phyloP scores from a whole-genome alignment of 2,113 vertebrate species.

The Lasiurus borealis region DNA sequence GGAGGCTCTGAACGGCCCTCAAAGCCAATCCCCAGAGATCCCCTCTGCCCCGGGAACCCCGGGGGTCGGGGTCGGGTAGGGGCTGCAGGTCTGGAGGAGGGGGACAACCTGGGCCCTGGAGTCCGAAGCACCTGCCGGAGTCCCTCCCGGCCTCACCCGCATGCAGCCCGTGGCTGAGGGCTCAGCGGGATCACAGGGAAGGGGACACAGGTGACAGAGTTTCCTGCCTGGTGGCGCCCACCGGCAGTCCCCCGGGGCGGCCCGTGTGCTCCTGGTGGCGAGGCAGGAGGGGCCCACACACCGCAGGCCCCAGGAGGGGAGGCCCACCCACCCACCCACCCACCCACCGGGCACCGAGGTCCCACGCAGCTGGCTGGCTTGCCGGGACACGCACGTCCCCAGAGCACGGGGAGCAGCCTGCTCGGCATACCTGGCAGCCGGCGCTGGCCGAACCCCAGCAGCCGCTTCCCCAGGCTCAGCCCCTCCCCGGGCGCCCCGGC shows the following conservation, averaged over 20 bases:
- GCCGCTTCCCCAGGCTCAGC: background rate
- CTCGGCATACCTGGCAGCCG: background rate
- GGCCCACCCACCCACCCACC: background rate
- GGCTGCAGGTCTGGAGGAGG: background rate
- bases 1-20: too few species aligned
- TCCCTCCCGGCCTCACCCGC: background rate
- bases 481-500: background rate
- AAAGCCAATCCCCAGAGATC: background rate
- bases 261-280: accelerated
- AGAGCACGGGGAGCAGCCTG: background rate
- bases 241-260: accelerated
- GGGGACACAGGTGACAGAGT: accelerated
- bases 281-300: background rate
- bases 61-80: background rate
- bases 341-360: accelerated
- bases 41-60: background rate
- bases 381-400: background rate
- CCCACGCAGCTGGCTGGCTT: background rate
- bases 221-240: accelerated
- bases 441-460: background rate
- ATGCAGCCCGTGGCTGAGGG: background rate
- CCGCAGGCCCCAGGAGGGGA: background rate
- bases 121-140: background rate
- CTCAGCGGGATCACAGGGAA: accelerated
- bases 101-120: background rate